Base-by-base conservation (phyloP, 2,888 invertebrate genomes). In the Arrhopalites spinosus region DNA sequence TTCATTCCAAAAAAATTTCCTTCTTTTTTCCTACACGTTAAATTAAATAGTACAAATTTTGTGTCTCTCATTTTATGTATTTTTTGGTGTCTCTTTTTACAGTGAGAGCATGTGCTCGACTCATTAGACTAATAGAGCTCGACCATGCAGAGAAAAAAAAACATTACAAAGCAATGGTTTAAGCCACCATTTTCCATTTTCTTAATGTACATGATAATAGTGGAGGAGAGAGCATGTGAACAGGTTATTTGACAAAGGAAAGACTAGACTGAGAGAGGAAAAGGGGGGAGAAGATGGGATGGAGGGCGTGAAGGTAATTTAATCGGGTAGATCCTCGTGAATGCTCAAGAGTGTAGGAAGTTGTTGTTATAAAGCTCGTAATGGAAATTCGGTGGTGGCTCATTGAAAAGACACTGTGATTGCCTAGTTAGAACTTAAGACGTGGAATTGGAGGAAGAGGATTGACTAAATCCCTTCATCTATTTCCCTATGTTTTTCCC, bases 391-490 rank as follows among this genome's bases (percentile, higher is more conserved):
- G 11, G 36, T 36, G 36, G 36, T 36, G 36, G 36, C 36, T 36
- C 36, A 36, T 36, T 36, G 36, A 36, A 36, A 36, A n/a, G 53
- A 53, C 53, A n/a, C 20, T 36, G 36, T 36, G 36, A 36, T 36
- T 36, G 36, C 23, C 53, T 53, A n/a, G 20, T n/a, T 20, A 15
- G 20, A 17, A 50, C 50, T 20, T n/a, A 50, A 20, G 20, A 50
- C 50, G 50, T 50, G 53, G 23, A 53, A 53, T 20, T n/a, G 53
- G 53, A 3, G 2, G 20, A 20, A 53, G 53, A 53, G 23, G 53
- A 53, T 20, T 53, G n/a, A 53, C 59, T 50, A 68, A 68, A 68
- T 68, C 68, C 68, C 29, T 50, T 68, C 68, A 68, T 68, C 68
- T 68, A 68, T 68, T 68, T n/a, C 50, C 43, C 68, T 27, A 25